Percentiles rank a stretch among this genome's conserved stretches.
Evolutionary conservation across 2,797 vertebrate genomes (phyloP).

Genomic region (Hylomyscus alleni): DNA sequence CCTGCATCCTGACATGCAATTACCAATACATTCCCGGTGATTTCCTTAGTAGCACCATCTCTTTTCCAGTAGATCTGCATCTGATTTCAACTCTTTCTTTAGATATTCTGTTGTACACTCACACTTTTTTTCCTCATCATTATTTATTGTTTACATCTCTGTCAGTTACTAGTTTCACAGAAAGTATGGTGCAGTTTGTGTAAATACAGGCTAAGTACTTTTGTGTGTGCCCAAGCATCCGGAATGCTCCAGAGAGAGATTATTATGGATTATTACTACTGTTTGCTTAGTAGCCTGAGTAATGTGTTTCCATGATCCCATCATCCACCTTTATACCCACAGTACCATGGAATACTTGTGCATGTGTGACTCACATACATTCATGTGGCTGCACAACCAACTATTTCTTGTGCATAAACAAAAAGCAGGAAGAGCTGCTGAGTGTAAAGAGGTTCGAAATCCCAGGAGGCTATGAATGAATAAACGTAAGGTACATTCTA

Average conservation of each 20-base stretch:
- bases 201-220: neutral
- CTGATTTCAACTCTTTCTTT: conserved; percentile 42
- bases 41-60: neutral
- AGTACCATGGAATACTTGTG: neutral
- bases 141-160: conserved; percentile 9
- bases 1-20: neutral
- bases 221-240: neutral
- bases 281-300: neutral
- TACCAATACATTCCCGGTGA: neutral
- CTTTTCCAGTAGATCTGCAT: neutral
- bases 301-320: neutral
- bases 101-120: neutral
- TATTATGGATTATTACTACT: neutral
- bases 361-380: neutral
- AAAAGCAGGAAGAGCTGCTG: neutral
- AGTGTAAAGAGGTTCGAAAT: conserved; percentile 24
- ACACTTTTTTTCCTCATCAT: neutral
- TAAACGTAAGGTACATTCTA: neutral
- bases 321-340: neutral
- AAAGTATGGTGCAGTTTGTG: neutral
- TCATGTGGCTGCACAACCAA: neutral
- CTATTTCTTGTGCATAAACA: neutral
- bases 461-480: neutral
- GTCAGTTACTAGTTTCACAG: neutral
- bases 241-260: neutral